These are phyloP conservation scores for Amphipoea lucens DNA, from an alignment of 2,888 invertebrate genomes.

Conservation along the genomic window DNA sequence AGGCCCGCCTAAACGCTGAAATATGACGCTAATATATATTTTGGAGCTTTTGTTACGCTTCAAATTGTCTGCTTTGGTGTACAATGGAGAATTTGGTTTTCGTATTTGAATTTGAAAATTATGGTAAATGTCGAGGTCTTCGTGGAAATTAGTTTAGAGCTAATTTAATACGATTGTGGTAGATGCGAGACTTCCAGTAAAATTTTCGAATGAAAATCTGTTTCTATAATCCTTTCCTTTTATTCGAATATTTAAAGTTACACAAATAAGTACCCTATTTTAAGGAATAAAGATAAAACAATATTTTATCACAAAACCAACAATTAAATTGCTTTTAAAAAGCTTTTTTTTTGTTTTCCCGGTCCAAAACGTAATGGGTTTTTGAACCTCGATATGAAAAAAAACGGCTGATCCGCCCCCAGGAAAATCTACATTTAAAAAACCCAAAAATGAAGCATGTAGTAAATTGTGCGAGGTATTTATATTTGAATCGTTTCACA, in stretches of 20 bases:
- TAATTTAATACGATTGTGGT: background rate
- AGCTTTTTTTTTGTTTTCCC: background rate
- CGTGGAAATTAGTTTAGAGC: background rate
- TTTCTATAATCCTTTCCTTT: background rate
- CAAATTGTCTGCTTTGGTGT: constrained; percentile 1
- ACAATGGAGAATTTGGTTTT: constrained; percentile 1
- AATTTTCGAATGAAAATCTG: background rate
- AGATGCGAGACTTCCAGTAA: background rate
- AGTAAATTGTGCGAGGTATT: background rate
- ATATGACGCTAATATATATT: constrained; percentile 17
- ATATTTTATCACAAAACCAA: no score
- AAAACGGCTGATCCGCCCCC: background rate
- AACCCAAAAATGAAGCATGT: background rate
- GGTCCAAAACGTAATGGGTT: background rate
- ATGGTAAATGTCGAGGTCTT: constrained; percentile 10
- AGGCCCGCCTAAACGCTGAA: constrained; percentile 18
- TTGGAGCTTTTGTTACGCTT: background rate
- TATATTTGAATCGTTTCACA: background rate
- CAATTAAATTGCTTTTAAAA: background rate
- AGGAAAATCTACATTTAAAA: background rate
- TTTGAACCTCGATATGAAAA: background rate
- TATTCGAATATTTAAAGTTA: background rate
- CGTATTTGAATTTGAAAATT: constrained; percentile 7
- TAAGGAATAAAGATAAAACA: background rate
- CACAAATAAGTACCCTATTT: background rate